Evolutionary conservation across 23 tunicate genomes (phyloP).

Genomic region (Clavelina lepadiformis): DNA sequence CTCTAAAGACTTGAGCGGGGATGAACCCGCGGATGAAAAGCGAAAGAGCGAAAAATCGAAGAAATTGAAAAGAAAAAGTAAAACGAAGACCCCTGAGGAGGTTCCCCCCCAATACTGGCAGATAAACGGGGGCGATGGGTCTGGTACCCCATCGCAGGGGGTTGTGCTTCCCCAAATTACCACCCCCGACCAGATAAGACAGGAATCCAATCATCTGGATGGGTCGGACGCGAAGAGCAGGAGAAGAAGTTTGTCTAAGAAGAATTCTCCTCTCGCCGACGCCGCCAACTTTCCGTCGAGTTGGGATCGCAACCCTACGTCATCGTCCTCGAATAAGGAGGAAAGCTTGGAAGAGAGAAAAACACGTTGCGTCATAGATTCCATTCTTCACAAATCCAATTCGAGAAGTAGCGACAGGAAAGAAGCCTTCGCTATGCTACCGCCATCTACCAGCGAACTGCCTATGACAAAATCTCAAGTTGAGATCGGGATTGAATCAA

Average conservation of each 20-base stretch:
- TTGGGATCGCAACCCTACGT: constrained; percentile 10
- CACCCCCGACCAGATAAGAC: constrained; percentile 16
- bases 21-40: background rate
- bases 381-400: background rate
- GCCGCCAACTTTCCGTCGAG: background rate
- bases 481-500: too few species aligned
- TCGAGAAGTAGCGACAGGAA: constrained; percentile 23
- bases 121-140: constrained; percentile 3
- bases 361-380: background rate
- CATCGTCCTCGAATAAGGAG: constrained; percentile 1
- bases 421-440: constrained; percentile 31
- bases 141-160: constrained; percentile 1
- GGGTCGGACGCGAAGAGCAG: background rate
- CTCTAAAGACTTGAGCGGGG: constrained; percentile 10
- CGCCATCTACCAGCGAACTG: constrained; percentile 1
- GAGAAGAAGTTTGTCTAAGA: background rate
- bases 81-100: constrained; percentile 2
- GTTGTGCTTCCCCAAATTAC: constrained; percentile 48
- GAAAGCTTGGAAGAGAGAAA: background rate
- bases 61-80: constrained; percentile 13
- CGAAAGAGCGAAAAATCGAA: constrained; percentile 16
- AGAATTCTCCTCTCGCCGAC: background rate
- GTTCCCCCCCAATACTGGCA: constrained; percentile 14
- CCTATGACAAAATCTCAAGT: background rate
- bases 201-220: background rate